Evolutionary conservation across 2,797 vertebrate species (phyloP).

Genomic region (Ficedula albicollis): DNA sequence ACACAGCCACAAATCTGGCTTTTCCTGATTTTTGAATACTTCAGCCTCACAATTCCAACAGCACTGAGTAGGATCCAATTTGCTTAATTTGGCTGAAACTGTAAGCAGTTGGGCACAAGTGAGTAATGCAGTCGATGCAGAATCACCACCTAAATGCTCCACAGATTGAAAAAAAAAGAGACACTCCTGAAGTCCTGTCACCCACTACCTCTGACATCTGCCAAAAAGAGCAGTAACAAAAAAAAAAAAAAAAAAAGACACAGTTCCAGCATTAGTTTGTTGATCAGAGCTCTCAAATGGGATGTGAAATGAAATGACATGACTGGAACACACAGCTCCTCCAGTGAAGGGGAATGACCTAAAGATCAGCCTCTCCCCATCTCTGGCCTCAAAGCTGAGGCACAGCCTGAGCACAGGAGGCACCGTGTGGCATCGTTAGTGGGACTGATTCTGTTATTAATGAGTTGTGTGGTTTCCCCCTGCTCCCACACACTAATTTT

Average conservation of each 20-base stretch:
- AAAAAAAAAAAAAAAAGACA: neutral
- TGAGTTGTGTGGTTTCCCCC: neutral
- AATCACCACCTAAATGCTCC: neutral
- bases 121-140: neutral
- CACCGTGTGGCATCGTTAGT: accelerated
- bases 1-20: neutral
- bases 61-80: neutral
- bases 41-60: neutral
- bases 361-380: neutral
- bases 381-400: neutral
- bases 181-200: neutral
- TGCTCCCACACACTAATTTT: neutral
- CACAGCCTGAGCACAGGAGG: neutral
- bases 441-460: neutral
- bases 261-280: neutral
- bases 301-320: neutral
- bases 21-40: neutral
- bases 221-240: neutral
- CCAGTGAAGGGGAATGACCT: neutral
- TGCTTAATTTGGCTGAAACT: neutral
- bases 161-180: neutral
- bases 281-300: neutral
- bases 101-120: neutral
- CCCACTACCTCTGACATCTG: neutral
- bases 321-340: neutral